These are phyloP conservation scores for Tauraco erythrolophus DNA, from an alignment of 2,113 vertebrate species.

Conservation along the genomic window DNA sequence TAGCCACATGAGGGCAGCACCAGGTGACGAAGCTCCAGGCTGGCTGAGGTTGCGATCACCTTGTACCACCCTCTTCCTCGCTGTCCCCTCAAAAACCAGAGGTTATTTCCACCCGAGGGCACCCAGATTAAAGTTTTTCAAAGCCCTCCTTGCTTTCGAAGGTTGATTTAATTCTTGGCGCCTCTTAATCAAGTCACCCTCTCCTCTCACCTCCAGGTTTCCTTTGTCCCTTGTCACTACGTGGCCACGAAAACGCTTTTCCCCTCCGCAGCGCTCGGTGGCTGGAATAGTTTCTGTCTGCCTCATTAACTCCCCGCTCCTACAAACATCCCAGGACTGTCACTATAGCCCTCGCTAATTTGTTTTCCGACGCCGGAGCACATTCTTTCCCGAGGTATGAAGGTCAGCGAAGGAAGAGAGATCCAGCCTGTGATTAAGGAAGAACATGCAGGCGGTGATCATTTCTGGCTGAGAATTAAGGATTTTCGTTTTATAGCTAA, in stretches of 20 bases:
- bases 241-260: neutral
- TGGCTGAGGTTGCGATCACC: neutral
- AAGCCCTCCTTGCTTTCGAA: neutral
- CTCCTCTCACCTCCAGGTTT: neutral
- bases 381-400: conserved; percentile 24
- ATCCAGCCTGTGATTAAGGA: neutral
- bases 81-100: neutral
- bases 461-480: neutral
- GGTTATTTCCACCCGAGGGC: neutral
- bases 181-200: neutral
- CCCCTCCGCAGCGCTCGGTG: neutral
- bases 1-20: conserved; percentile 30
- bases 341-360: neutral
- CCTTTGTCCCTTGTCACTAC: neutral
- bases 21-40: neutral
- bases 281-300: neutral
- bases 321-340: neutral
- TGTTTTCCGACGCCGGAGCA: neutral
- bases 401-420: neutral
- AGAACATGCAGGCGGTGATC: neutral
- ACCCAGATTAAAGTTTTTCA: neutral
- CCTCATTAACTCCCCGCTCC: conserved; percentile 15
- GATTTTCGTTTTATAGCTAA: neutral
- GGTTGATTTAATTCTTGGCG: neutral
- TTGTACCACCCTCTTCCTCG: neutral